phyloP scores from a whole-genome alignment of 2,797 vertebrate species.

The Trachurus trachurus region DNA sequence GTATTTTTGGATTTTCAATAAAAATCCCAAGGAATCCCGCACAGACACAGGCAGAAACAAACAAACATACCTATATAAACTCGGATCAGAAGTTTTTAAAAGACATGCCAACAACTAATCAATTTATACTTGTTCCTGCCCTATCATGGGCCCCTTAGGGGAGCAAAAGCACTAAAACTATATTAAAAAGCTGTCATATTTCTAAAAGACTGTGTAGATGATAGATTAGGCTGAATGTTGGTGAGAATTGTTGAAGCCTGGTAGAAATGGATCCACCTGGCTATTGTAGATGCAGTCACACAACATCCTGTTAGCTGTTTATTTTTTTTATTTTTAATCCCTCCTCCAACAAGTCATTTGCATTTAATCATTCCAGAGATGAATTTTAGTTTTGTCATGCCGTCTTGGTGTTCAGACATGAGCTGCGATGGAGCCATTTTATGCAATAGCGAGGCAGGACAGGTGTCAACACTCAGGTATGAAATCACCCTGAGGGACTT shows the following conservation, averaged over 20 bases:
- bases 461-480: conserved; percentile 60
- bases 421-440: not conserved
- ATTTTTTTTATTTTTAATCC: not conserved
- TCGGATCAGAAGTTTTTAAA: not conserved
- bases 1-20: not conserved
- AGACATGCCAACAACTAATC: not conserved
- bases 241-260: not conserved
- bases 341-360: conserved; percentile 8
- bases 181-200: not conserved
- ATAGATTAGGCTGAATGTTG: not conserved
- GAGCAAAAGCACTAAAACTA: not conserved
- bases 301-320: not conserved
- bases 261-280: not conserved
- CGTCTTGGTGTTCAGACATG: conserved; percentile 32
- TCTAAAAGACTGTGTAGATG: not conserved
- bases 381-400: conserved; percentile 20
- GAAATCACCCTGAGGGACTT: conserved; percentile 36
- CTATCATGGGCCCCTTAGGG: not conserved
- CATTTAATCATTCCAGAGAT: conserved; percentile 19
- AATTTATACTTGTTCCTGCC: not conserved
- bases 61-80: not conserved
- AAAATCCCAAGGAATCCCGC: not conserved
- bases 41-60: not conserved
- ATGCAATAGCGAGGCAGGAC: conserved; percentile 10
- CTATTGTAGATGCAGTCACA: conserved; percentile 2